Base-by-base conservation (phyloP, 1,140 invertebrate species). In the Dreissena polymorpha region DNA sequence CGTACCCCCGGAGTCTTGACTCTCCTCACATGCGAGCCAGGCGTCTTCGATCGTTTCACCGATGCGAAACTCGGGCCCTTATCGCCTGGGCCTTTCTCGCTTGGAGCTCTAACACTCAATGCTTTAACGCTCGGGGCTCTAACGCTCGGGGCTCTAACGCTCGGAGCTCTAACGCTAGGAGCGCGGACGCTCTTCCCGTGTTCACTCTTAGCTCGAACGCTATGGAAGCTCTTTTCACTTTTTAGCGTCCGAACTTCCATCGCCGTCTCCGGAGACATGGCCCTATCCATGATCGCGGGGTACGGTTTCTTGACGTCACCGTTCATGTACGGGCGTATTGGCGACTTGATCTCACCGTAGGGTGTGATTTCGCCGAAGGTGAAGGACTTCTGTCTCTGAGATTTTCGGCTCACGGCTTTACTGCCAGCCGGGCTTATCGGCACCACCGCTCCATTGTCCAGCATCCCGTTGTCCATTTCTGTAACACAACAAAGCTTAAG, bases 131-230 rank as follows among this genome's bases (percentile, higher is more conserved):
- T 78, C 23, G 75, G 50, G 18, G 75, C 75, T 51, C 67, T 67
- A 8, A 68, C 49, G 65, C 75, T 78, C 53, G 51, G 21, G 1
- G 75, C 64, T 27, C 27, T 63, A 3, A 55, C 64, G 51, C 75
- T 78, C 14, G 65, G 64, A 18, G 75, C 75, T 16, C 51, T 39
- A 13, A 68, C 51, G 25, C 75, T 78, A 21, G 75, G 50, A 18
- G 75, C 75, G 39, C 69, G 55, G 7, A 68, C 49, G 51, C 75
- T 78, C n/a, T n/a, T n/a, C n/a, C n/a, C n/a, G n/a, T n/a, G n/a
- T n/a, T n/a, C n/a, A n/a, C n/a, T n/a, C n/a, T n/a, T n/a, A n/a
- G n/a, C n/a, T 55, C 53, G 12, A 12, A 69, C 21, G 25, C 67
- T 69, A 18, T 69, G 21, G 12, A 69, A 25, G 23, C 50, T 53